Base-by-base conservation (phyloP, 2,888 invertebrate species). In the Polymixis flavicincta region DNA sequence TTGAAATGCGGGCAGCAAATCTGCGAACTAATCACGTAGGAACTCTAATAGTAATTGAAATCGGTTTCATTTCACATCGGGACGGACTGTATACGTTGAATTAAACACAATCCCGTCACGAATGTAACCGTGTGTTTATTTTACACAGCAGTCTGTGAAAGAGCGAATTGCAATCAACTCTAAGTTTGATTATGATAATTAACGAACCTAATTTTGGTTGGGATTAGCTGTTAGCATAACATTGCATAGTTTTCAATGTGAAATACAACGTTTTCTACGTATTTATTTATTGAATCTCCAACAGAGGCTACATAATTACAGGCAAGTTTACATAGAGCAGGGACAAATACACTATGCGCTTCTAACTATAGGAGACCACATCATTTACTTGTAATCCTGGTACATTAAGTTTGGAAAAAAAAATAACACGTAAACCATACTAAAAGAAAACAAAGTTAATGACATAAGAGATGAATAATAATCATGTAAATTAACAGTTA, bases 1-100 rank as follows among this genome's bases (percentile, higher is more conserved):
- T 68, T 65, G 72, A 82, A 82, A 84, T 88, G 70, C 76, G 67
- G 70, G 69, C 74, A 22, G 45, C 55, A 79, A 87, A 80, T 71
- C 76, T 74, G 85, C 71, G 79, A 88, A 86, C 88, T 88, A 88
- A 87, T 83, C 83, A 83, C 75, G 71, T 72, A 76, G 42, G 42
- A 45, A 78, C 69, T 78, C 74, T 71, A 80, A 88, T 84, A 76
- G 80, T 78, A 76, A 86, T 82, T 86, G 78, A 86, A 86, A 87
- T 85, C 77, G 70, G 70, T 88, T 87, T 83, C 81, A 78, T 79
- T 87, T 84, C 87, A 78, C 71, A 75, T 84, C 67, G 59, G 67
- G 60, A 60, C 28, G 64, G 54, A 59, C 70, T 82, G 79, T 80
- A 76, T 76, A 59, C 74, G 82, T 78, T 76, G 57, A 85, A 76